Evolutionary conservation across 1,140 invertebrate genomes (phyloP).

Genomic region (Zeugodacus cucurbitae): DNA sequence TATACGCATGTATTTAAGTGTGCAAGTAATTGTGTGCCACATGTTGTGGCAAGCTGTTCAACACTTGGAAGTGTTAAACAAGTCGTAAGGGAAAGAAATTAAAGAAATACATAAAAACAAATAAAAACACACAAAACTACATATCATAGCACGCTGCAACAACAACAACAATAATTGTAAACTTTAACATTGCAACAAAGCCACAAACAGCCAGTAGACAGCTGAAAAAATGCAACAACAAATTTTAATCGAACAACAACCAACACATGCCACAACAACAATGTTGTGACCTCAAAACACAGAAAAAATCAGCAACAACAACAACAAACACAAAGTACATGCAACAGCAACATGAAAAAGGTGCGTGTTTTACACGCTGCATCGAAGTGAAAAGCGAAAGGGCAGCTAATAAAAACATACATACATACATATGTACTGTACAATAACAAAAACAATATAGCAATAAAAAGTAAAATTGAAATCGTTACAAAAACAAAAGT

Average conservation of each 20-base stretch:
- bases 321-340: not conserved
- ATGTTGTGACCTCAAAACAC: slow-evolving; percentile 9
- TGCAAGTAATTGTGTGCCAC: not conserved
- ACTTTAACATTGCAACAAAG: not conserved
- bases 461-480: not conserved
- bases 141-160: not conserved
- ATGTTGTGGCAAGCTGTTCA: not conserved
- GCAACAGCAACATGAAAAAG: not conserved
- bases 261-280: not conserved
- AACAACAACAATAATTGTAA: not conserved
- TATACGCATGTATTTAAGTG: no score
- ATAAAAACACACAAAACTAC: no score
- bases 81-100: not conserved
- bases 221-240: not conserved
- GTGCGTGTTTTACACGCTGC: not conserved
- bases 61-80: not conserved
- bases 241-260: not conserved
- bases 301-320: not conserved
- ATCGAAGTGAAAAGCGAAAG: not conserved
- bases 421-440: no score
- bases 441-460: not conserved
- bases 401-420: not conserved
- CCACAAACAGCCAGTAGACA: not conserved
- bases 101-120: not conserved
- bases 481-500: not conserved